Evolutionary conservation across 2,888 invertebrate genomes (phyloP), one percentile per base, ranked within the genome.

Genomic region (Acronicta leporina): DNA sequence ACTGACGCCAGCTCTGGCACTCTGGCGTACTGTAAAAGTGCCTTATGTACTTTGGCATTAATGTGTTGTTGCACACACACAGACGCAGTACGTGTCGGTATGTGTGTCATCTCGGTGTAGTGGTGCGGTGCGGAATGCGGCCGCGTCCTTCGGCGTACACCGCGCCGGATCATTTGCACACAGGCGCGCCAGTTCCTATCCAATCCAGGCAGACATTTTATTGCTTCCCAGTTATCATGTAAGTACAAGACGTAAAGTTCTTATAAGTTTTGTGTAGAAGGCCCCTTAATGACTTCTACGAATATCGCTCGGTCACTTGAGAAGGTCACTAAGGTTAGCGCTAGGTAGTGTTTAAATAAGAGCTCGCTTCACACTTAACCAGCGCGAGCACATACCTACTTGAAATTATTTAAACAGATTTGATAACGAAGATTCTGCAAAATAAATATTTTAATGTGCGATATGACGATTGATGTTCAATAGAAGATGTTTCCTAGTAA

Each of bases 91-190:
- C 89, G 87, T 87, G 87, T 87, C 75, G 89, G 90, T 91, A 92
- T 92, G 90, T 92, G 87, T 90, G 92, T 85, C 91, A 89, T 87
- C 87, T 87, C 84, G 83, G 74, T 89, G 91, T 88, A 82, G 85
- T 88, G 83, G 90, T 88, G 89, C 81, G 87, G 83, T 77, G 82
- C 77, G 94, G 94, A 94, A 94, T 94, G 94, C 93, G 94, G 92
- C 88, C 93, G 88, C 92, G 94, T 94, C 94, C 94, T 94, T 94
- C 93, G 91, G 82, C 88, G 88, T 89, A 90, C 90, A 87, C 83
- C 85, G 85, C 86, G 85, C 83, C 88, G 88, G 87, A 89, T 91
- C 92, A 92, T 92, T 92, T 92, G 92, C 94, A 92, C 91, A 92
- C 89, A 89, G 87, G 82, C 91, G 83, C 82, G 86, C 85, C 81